Percentiles rank a stretch among this genome's conserved stretches.
phyloP scores from a whole-genome alignment of 64 coral and sea anemone genomes.

The Actinia tenebrosa region DNA sequence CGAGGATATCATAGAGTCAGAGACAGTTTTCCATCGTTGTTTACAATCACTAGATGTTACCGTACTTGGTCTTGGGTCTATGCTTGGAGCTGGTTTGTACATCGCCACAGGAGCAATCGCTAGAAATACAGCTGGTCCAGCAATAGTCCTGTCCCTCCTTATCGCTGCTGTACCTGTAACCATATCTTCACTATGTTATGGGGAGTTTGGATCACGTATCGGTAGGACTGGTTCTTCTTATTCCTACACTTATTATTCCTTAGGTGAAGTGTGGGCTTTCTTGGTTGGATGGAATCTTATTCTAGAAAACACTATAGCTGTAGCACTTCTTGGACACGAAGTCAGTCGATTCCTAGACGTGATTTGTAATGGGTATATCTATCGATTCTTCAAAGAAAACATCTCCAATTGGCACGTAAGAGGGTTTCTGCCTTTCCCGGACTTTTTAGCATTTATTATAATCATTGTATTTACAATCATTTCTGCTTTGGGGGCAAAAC shows the following conservation, averaged over 20 bases:
- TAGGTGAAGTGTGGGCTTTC: slow-evolving; percentile 92
- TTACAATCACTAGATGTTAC: slow-evolving; percentile 56
- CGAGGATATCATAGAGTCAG: slow-evolving; percentile 34
- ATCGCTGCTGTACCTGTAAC: slow-evolving; percentile 75
- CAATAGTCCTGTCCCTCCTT: slow-evolving; percentile 71
- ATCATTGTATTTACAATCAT: slow-evolving; percentile 45
- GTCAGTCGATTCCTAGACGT: slow-evolving; percentile 61
- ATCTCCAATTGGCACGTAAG: slow-evolving; percentile 36
- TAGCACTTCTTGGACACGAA: slow-evolving; percentile 66
- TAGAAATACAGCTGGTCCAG: slow-evolving; percentile 76
- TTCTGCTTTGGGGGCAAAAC: slow-evolving; percentile 45
- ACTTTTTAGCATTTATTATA: slow-evolving; percentile 64
- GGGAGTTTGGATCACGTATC: slow-evolving; percentile 77
- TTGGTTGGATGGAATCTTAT: slow-evolving; percentile 84
- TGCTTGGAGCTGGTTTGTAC: slow-evolving; percentile 82
- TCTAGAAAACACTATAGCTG: slow-evolving; percentile 74
- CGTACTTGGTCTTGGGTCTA: slow-evolving; percentile 75
- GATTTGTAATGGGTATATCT: slow-evolving; percentile 43
- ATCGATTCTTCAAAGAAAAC: slow-evolving; percentile 46
- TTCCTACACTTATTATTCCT: slow-evolving; percentile 61
- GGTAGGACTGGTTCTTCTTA: slow-evolving; percentile 78
- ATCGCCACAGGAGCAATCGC: slow-evolving; percentile 84
- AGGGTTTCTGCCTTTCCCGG: slow-evolving; percentile 57
- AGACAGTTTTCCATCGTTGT: slow-evolving; percentile 64
- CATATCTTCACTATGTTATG: slow-evolving; percentile 79